These are phyloP conservation scores for Smutsia temminckii DNA, from an alignment of 2,797 vertebrate genomes.

Conservation along the genomic window DNA sequence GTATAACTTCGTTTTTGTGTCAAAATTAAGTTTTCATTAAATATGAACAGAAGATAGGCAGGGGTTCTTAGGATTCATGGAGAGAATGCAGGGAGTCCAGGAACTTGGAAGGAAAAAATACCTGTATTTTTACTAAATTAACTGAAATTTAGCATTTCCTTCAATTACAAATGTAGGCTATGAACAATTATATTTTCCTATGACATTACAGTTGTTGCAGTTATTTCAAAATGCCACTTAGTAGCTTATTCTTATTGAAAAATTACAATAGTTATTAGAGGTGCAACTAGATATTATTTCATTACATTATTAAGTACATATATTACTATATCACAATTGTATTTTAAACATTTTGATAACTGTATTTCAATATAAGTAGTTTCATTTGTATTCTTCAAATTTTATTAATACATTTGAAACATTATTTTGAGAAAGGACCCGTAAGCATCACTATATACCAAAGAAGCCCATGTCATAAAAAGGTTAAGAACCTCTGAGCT, in stretches of 20 bases:
- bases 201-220: not conserved
- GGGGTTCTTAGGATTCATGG: not conserved
- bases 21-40: conserved; percentile 44
- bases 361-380: not conserved
- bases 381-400: conserved; percentile 26
- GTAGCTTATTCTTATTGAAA: conserved; percentile 44
- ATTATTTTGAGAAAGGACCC: conserved; percentile 39
- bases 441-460: not conserved
- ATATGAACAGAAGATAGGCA: conserved; percentile 39
- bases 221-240: conserved; percentile 10
- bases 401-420: conserved; percentile 35
- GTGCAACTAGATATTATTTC: conserved; percentile 37
- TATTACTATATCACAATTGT: not conserved
- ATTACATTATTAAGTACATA: conserved; percentile 30
- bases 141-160: conserved; percentile 35
- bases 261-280: conserved; percentile 27
- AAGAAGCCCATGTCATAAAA: not conserved
- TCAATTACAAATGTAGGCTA: not conserved
- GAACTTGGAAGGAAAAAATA: conserved; percentile 6
- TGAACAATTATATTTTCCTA: conserved; percentile 29
- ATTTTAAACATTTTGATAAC: conserved; percentile 58
- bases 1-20: not conserved
- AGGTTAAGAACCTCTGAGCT: not conserved
- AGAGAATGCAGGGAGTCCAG: not conserved
- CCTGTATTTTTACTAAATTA: conserved; percentile 4